Evolutionary conservation across 2,797 vertebrate genomes (phyloP).

Genomic region (Moxostoma hubbsi): DNA sequence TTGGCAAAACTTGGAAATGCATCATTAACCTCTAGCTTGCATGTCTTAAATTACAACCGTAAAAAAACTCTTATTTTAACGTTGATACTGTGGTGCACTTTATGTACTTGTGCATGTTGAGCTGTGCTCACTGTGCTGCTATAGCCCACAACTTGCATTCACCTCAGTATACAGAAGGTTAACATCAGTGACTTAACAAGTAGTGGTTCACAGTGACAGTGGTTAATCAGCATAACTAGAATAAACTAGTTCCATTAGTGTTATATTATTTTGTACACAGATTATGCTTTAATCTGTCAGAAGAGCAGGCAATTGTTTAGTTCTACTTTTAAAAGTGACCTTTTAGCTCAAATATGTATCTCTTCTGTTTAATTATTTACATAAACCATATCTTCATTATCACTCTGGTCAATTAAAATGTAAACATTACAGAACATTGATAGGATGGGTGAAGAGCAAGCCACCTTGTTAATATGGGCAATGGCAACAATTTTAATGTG

Average conservation of each 20-base stretch:
- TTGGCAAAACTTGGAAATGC: neutral
- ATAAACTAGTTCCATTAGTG: conserved; percentile 23
- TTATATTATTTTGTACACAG: conserved; percentile 40
- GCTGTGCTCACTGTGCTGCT: conserved; percentile 13
- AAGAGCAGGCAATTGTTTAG: conserved; percentile 20
- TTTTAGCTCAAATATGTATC: conserved; percentile 56
- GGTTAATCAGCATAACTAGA: conserved; percentile 23
- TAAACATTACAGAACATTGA: conserved; percentile 14
- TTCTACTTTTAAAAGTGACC: conserved; percentile 54
- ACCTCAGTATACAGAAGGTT: conserved; percentile 13
- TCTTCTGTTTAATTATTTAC: conserved; percentile 38
- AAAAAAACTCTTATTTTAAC: neutral
- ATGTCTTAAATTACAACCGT: conserved; percentile 42
- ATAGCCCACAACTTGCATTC: conserved; percentile 5
- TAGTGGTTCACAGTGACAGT: conserved; percentile 31
- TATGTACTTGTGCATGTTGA: conserved; percentile 41
- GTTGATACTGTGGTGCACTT: conserved; percentile 40
- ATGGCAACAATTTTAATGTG: no score
- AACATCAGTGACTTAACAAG: neutral
- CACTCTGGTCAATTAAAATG: conserved; percentile 52
- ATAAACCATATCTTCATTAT: conserved; percentile 53
- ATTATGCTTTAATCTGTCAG: conserved; percentile 39
- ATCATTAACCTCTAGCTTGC: conserved; percentile 30
- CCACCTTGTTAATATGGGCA: no score
- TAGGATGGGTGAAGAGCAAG: neutral